Base-by-base conservation (phyloP, 2,113 vertebrate genomes). In the Rhynchopsitta pachyrhyncha region DNA sequence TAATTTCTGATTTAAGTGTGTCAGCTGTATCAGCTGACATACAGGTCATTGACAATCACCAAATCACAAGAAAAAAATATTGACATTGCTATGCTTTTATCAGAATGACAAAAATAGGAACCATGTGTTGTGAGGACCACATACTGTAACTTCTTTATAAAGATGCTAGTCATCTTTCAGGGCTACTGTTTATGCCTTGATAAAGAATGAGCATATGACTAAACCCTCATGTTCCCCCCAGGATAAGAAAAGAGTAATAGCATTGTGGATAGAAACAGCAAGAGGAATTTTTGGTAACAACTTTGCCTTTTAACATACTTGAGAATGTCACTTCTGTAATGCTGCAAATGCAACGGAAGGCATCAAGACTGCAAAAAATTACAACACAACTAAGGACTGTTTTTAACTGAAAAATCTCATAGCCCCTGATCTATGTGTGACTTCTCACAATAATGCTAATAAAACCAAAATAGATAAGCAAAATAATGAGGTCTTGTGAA, bases 11-110 rank as follows among this genome's bases (percentile, higher is more conserved):
- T 96, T 93, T 94, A 87, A 94, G 75, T 85, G 53, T 92, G 86
- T 97, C 96, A 95, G 91, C 79, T 91, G 25, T 85, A 77, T 97
- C 96, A 97, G 96, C 90, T 97, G 97, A 98, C 90, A 52, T 37
- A 33, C 90, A 93, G 96, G 92, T 93, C 93, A 57, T 20, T 88
- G 78, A 68, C 84, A 97, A 81, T 94, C 84, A 70, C 86, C 70
- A 91, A 79, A 93, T 95, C 96, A 80, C 79, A 81, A 86, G 90
- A 63, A 60, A 92, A 92, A 86, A 70, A 77, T 47, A 82, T 31
- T 91, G 88, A 70, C 76, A 76, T 71, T 78, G 82, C 82, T 89
- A 17, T 23, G 31, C 82, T 91, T 95, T 97, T 94, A 95, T 96
- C 93, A 95, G 79, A 95, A 84, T 87, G 53, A 77, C 83, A 97